Percentiles rank a stretch among this genome's conserved stretches.
Conservation (phyloP, 2,888 invertebrate species). For the Chloromyia formosa region DNA sequence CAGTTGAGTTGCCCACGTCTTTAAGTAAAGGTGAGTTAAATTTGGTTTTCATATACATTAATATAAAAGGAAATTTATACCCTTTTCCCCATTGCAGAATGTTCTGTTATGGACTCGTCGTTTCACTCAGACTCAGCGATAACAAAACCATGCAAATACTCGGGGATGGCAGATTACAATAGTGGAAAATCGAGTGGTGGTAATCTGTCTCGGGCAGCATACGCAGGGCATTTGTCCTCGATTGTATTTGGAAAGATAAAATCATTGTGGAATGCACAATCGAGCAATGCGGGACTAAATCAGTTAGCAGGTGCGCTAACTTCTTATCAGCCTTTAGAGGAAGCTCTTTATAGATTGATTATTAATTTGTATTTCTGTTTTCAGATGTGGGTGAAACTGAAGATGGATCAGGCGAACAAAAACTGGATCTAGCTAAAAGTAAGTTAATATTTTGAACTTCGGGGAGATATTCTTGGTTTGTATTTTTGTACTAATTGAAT, state of each 20-base stretch:
- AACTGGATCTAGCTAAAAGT: neutral
- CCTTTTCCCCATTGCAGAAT: constrained; percentile 24
- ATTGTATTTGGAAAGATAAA: constrained; percentile 87
- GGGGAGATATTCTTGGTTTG: no score
- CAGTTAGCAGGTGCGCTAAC: constrained; percentile 74
- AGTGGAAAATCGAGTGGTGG: constrained; percentile 57
- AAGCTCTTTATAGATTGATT: neutral
- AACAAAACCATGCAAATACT: constrained; percentile 45
- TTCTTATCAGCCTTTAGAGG: neutral
- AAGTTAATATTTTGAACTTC: neutral
- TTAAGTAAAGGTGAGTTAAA: constrained; percentile 67
- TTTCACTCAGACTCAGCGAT: constrained; percentile 63
- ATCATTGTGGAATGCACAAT: constrained; percentile 84
- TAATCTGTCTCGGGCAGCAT: constrained; percentile 62
- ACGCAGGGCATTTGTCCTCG: constrained; percentile 61
- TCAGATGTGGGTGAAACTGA: neutral
- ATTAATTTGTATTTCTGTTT: no score
- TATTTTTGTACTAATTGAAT: no score
- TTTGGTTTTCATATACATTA: neutral
- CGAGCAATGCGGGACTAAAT: constrained; percentile 80
- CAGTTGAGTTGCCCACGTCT: constrained; percentile 73
- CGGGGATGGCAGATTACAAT: neutral
- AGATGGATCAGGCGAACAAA: neutral
- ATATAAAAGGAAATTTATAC: no score
- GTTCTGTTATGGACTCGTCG: constrained; percentile 59